Evolutionary conservation across 37 sponge, comb jelly and placozoan species (phyloP), one percentile per base, ranked within the genome.

Genomic region (Tethya wilhelma): DNA sequence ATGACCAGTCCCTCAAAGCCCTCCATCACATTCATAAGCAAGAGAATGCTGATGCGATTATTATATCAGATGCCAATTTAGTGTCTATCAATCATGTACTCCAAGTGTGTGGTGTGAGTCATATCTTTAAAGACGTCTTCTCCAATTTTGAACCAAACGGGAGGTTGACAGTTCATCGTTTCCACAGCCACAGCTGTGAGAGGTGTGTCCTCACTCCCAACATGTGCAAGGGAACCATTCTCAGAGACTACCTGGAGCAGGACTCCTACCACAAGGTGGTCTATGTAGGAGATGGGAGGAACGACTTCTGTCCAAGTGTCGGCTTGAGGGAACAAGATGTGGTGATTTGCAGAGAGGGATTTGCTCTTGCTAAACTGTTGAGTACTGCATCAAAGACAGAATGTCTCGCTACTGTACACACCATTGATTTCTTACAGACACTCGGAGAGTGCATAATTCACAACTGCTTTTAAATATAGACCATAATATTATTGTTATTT

Each of bases 31-130:
- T 94, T 40, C 0, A 37, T 17, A 53, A 63, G 29, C 30, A 30
- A 22, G 22, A 38, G 0, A 7, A 46, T 4, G 73, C 68, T 34
- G 87, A 94, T 4, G 43, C 63, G 12, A 87, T 94, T 26, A 75
- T 94, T 1, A 53, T 90, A 30, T 94, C 94, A 23, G 94, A 94
- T 69, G 36, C 94, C 19, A 94, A 94, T 59, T 42, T 83, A 19
- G 66, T 90, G 7, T 90, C 87, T 42, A 94, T 94, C 38, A 72
- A 90, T 3, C 17, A 25, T 4, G 73, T 94, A 28, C 81, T 94
- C 1, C 28, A 84, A 42, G 40, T 45, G 38, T 67, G 90, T 79
- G 90, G 80, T 23, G 34, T 89, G 67, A 56, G 43, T 32, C 33
- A 57, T 19, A 34, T 67, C 30, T 74, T 90, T 38, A 75, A 37